phyloP scores from a whole-genome alignment of 2,888 invertebrate species.

The Frankliniella intonsa region DNA sequence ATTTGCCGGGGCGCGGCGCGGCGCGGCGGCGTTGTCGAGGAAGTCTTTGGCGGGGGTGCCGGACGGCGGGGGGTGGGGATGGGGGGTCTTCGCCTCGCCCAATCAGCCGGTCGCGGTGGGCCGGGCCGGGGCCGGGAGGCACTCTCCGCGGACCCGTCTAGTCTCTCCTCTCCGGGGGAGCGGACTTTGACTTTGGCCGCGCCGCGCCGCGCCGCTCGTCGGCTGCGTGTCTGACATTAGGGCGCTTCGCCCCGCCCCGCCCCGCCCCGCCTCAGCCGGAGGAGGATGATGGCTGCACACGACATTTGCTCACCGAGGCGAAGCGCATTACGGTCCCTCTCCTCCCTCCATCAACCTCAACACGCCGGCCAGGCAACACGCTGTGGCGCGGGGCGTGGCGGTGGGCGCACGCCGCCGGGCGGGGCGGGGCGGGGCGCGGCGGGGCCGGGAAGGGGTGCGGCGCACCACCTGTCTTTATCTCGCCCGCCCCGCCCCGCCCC shows the following conservation, averaged over 20 bases:
- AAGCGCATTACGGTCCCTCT: no score
- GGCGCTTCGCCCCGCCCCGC: background rate
- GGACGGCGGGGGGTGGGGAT: no score
- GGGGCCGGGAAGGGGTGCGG: no score
- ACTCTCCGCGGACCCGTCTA: no score
- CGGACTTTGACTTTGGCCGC: background rate
- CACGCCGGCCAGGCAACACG: background rate
- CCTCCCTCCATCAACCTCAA: background rate
- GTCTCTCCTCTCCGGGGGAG: no score
- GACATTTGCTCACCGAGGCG: no score
- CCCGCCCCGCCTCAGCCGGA: background rate
- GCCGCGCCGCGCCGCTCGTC: background rate
- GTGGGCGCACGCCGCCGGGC: background rate
- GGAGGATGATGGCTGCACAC: background rate
- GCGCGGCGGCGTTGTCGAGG: background rate
- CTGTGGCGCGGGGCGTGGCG: background rate
- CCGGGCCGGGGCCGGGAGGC: no score
- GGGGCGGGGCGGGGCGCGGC: background rate
- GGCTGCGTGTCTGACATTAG: background rate
- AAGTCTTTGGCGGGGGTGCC: background rate
- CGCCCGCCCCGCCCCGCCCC: background rate
- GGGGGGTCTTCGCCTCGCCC: no score
- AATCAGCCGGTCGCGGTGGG: no score
- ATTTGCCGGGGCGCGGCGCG: background rate
- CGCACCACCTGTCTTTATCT: slow-evolving; percentile 17